phyloP scores from a whole-genome alignment of 2,888 invertebrate genomes.

The Lycophotia porphyrea region DNA sequence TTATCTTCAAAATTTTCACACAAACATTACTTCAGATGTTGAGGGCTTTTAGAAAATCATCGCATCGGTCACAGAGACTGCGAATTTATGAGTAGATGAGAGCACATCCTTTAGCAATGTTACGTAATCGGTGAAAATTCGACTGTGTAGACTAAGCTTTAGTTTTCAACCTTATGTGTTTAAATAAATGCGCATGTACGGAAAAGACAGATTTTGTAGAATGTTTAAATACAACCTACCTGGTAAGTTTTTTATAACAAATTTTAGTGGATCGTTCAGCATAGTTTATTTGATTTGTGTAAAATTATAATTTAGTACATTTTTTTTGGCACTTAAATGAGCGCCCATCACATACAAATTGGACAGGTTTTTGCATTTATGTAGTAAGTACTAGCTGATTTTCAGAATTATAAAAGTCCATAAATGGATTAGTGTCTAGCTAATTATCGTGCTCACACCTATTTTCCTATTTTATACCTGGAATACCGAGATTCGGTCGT shows the following conservation, averaged over 20 bases:
- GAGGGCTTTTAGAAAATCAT: slow-evolving; percentile 53
- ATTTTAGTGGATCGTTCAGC: slow-evolving; percentile 3
- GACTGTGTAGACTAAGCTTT: slow-evolving; percentile 32
- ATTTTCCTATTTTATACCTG: slow-evolving; percentile 5
- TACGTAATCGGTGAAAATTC: slow-evolving; percentile 12
- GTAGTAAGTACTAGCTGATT: neutral
- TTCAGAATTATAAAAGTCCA: neutral
- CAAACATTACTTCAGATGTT: slow-evolving; percentile 38
- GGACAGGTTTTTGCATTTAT: neutral
- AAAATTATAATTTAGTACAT: slow-evolving; percentile 25
- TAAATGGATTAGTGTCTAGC: neutral
- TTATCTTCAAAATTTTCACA: slow-evolving; percentile 61
- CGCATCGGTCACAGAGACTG: slow-evolving; percentile 33
- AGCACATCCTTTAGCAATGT: slow-evolving; percentile 45
- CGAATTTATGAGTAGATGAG: slow-evolving; percentile 44
- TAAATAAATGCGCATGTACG: slow-evolving; percentile 44
- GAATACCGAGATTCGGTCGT: too few species aligned
- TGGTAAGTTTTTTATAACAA: slow-evolving; percentile 7
- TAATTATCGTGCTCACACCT: neutral
- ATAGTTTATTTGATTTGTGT: slow-evolving; percentile 33
- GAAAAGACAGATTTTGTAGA: slow-evolving; percentile 19
- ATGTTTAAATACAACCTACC: neutral
- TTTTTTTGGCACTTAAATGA: slow-evolving; percentile 18
- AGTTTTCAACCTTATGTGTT: slow-evolving; percentile 1
- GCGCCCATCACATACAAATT: neutral